A percentile compares a stretch with the other conserved stretches of the same genome.
These are phyloP conservation scores for Oryzias dopingdopingensis DNA, from an alignment of 2,797 vertebrate genomes.

Conservation along the genomic window DNA sequence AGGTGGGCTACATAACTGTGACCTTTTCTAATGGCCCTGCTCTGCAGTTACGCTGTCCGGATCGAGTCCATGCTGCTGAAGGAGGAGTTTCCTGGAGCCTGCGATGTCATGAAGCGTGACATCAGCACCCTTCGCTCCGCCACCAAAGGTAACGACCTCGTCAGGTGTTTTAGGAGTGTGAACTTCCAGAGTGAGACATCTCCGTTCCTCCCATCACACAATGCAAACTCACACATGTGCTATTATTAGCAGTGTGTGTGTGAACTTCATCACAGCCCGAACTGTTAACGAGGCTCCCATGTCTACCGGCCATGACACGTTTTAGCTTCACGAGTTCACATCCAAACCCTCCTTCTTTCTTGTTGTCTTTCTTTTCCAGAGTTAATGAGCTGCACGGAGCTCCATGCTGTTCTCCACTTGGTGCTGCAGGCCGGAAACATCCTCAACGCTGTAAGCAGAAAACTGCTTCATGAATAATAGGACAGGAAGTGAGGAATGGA, in stretches of 20 bases:
- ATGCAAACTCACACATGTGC: slow-evolving; percentile 8
- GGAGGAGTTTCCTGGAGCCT: slow-evolving; percentile 84
- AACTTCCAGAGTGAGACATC: slow-evolving; percentile 4
- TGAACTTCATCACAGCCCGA: slow-evolving; percentile 25
- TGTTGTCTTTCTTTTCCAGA: slow-evolving; percentile 37
- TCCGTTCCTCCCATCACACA: not conserved
- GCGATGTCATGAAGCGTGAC: slow-evolving; percentile 75
- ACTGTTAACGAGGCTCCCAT: slow-evolving; percentile 19
- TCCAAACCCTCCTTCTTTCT: not conserved
- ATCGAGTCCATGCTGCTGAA: slow-evolving; percentile 91
- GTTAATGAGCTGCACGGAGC: slow-evolving; percentile 64
- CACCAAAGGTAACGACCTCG: slow-evolving; percentile 74
- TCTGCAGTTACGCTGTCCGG: slow-evolving; percentile 81
- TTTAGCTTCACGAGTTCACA: not conserved
- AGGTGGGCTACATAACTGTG: too few relatives aligned
- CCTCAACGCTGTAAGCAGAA: slow-evolving; percentile 62
- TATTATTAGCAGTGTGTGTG: slow-evolving; percentile 53
- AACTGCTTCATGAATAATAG: slow-evolving; percentile 12
- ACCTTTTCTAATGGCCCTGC: not conserved
- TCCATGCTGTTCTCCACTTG: slow-evolving; percentile 82
- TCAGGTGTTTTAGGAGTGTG: too few relatives aligned
- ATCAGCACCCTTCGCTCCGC: slow-evolving; percentile 79
- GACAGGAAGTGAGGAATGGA: not conserved
- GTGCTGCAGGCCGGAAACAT: slow-evolving; percentile 83
- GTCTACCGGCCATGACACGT: not conserved